Evolutionary conservation across 2,888 invertebrate species (phyloP).

Genomic region (Eumacrocentrus americanus): DNA sequence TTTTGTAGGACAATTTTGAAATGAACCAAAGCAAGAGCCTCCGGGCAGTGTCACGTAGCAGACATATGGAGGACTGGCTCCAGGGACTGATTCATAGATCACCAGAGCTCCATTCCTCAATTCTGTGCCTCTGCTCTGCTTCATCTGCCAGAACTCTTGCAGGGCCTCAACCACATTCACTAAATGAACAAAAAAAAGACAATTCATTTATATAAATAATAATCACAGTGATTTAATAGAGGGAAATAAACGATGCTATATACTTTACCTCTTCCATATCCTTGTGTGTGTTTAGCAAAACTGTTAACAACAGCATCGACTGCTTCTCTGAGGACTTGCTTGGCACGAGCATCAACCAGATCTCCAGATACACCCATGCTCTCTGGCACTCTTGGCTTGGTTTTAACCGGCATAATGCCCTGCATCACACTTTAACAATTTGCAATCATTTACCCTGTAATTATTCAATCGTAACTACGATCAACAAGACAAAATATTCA

Average conservation of each 20-base stretch:
- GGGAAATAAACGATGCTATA: background rate
- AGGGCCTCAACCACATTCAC: constrained; percentile 95
- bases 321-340: constrained; percentile 71
- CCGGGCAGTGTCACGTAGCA: constrained; percentile 95
- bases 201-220: too few species aligned
- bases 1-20: constrained; percentile 93
- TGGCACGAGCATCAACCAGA: constrained; percentile 65
- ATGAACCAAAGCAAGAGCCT: constrained; percentile 94
- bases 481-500: background rate
- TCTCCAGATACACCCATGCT: constrained; percentile 58
- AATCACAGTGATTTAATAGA: too few species aligned
- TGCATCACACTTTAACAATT: constrained; percentile 48
- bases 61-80: constrained; percentile 89
- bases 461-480: background rate
- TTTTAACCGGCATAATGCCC: constrained; percentile 60
- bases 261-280: constrained; percentile 71
- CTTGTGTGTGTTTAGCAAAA: constrained; percentile 75
- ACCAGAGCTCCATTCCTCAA: constrained; percentile 88
- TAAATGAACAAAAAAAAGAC: constrained; percentile 59
- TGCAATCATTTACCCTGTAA: constrained; percentile 48
- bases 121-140: constrained; percentile 85
- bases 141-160: constrained; percentile 98
- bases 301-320: constrained; percentile 77
- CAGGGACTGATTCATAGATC: constrained; percentile 93
- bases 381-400: constrained; percentile 57